Conservation (phyloP, 1,140 invertebrate species). For the Meloidogyne floridensis region DNA sequence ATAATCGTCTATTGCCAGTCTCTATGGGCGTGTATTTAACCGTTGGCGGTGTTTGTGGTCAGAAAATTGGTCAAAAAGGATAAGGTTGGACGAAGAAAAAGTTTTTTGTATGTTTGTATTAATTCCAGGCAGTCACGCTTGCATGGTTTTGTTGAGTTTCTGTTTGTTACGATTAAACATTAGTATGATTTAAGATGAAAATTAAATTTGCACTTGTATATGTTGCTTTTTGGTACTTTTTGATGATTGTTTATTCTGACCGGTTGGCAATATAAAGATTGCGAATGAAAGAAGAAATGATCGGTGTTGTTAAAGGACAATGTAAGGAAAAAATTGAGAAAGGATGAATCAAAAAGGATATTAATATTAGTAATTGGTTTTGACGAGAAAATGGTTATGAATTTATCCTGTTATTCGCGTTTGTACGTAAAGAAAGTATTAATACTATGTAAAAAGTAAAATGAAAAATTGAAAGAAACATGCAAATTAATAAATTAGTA, state of each 20-base stretch:
- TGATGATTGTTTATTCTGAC: background rate
- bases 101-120: background rate
- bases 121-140: background rate
- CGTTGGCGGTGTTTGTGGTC: background rate
- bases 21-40: conserved; percentile 1
- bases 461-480: background rate
- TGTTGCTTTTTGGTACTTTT: background rate
- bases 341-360: background rate
- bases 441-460: background rate
- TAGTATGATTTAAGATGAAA: background rate
- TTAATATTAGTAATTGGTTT: conserved; percentile 1
- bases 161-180: background rate
- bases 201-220: background rate
- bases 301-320: background rate
- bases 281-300: background rate
- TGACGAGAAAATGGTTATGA: background rate
- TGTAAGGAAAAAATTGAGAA: background rate
- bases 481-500: too few species aligned
- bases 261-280: background rate
- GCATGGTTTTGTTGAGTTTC: background rate
- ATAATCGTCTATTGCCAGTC: background rate
- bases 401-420: background rate
- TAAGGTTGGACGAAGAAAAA: background rate
- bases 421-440: background rate
- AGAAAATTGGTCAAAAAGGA: background rate